A percentile compares a stretch with the other conserved stretches of the same genome.
phyloP scores from a whole-genome alignment of 2,888 invertebrate species.

The Dynastes tityus region DNA sequence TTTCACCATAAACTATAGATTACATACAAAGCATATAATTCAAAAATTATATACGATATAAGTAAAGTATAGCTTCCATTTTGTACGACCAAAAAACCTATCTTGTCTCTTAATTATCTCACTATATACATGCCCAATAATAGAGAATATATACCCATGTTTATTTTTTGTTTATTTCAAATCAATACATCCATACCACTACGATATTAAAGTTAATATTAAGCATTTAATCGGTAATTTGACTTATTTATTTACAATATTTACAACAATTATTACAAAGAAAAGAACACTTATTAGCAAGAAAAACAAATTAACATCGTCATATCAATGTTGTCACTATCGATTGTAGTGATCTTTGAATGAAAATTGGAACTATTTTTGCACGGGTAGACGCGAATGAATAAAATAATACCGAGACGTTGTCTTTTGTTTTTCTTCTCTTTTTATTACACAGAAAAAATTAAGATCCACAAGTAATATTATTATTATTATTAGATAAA shows the following conservation, averaged over 20 bases:
- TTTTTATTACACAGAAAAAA: background rate
- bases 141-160: constrained; percentile 23
- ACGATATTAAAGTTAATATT: constrained; percentile 15
- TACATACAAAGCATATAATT: constrained; percentile 44
- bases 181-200: constrained; percentile 27
- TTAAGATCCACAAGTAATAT: background rate
- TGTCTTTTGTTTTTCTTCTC: background rate
- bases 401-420: background rate
- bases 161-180: background rate
- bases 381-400: background rate
- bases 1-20: constrained; percentile 36
- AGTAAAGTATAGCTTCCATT: constrained; percentile 2
- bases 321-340: too few species aligned
- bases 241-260: constrained; percentile 55
- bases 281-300: constrained; percentile 40
- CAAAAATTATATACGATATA: constrained; percentile 26
- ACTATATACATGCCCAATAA: constrained; percentile 20
- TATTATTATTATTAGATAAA: background rate
- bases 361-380: constrained; percentile 24
- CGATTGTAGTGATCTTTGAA: too few species aligned
- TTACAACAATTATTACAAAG: constrained; percentile 48
- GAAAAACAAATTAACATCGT: constrained; percentile 46
- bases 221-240: constrained; percentile 13
- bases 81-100: constrained; percentile 42
- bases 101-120: constrained; percentile 19